Conservation (phyloP, 2,888 invertebrate genomes). For the Phaonia tiefii region DNA sequence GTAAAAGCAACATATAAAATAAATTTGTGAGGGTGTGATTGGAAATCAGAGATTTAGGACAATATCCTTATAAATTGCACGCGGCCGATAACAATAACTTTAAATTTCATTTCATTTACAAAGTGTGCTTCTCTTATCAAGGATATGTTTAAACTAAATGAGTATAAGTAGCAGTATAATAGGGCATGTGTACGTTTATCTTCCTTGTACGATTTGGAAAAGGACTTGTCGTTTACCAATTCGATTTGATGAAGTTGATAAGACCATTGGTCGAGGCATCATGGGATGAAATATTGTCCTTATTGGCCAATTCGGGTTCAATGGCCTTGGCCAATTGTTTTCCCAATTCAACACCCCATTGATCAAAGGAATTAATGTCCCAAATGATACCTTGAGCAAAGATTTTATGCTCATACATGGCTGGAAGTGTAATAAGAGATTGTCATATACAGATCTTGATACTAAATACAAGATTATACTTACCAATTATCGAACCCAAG, state of each 20-base stretch:
- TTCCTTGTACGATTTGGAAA: background rate
- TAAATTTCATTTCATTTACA: conserved; percentile 29
- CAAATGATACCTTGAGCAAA: conserved; percentile 99
- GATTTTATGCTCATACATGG: conserved; percentile 99
- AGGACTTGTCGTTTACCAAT: conserved; percentile 77
- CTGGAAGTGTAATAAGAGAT: conserved; percentile 80
- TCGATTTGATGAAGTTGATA: conserved; percentile 94
- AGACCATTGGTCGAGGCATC: conserved; percentile 98
- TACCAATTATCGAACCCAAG: conserved; percentile 95
- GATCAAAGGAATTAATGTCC: conserved; percentile 99
- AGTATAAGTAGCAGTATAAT: conserved; percentile 33
- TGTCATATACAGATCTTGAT: background rate
- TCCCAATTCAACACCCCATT: conserved; percentile 99
- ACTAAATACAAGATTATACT: conserved; percentile 70
- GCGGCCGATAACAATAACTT: conserved; percentile 21
- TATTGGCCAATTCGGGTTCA: conserved; percentile 92
- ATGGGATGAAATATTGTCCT: conserved; percentile 86
- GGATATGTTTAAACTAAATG: conserved; percentile 7
- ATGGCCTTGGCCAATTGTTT: conserved; percentile 99
- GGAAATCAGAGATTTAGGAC: conserved; percentile 42
- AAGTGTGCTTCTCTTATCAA: background rate
- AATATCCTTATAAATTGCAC: conserved; percentile 44
- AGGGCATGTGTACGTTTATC: conserved; percentile 8
- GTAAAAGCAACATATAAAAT: conserved; percentile 49
- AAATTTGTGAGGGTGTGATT: conserved; percentile 42